phyloP scores from a whole-genome alignment of 2,113 vertebrate genomes.

The Nothoprocta perdicaria region DNA sequence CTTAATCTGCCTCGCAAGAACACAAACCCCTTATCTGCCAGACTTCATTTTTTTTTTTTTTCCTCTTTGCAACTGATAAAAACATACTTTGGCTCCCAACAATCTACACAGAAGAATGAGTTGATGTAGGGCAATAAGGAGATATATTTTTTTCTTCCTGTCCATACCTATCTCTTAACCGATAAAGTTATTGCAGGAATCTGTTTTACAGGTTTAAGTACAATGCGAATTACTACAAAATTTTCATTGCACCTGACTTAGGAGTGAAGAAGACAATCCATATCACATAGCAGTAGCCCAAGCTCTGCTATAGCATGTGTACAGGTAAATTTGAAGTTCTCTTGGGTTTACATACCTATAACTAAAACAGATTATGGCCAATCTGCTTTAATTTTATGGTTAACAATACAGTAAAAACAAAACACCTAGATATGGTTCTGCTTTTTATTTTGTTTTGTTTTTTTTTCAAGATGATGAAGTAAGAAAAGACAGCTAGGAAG shows the following conservation, averaged over 20 bases:
- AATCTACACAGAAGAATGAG: background rate
- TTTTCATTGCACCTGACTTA: background rate
- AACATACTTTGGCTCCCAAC: background rate
- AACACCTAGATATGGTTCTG: background rate
- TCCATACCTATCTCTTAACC: background rate
- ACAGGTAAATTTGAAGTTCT: background rate
- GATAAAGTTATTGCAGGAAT: background rate
- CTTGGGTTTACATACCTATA: background rate
- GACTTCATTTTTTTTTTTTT: background rate
- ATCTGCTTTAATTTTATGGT: no score
- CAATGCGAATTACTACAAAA: background rate
- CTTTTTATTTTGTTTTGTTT: background rate
- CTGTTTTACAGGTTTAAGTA: background rate
- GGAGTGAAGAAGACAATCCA: background rate
- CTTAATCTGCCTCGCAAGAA: background rate
- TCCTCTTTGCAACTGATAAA: background rate
- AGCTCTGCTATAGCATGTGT: background rate
- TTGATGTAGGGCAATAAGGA: background rate
- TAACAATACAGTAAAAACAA: background rate
- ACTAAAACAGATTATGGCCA: background rate
- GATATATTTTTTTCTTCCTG: background rate
- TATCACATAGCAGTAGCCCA: background rate
- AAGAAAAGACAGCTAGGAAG: background rate
- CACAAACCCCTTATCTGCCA: background rate
- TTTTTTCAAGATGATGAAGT: accelerated